A percentile compares a stretch with the other conserved stretches of the same genome.
Conservation (phyloP, 2,797 vertebrate species). For the Eupleurogrammus muticus region DNA sequence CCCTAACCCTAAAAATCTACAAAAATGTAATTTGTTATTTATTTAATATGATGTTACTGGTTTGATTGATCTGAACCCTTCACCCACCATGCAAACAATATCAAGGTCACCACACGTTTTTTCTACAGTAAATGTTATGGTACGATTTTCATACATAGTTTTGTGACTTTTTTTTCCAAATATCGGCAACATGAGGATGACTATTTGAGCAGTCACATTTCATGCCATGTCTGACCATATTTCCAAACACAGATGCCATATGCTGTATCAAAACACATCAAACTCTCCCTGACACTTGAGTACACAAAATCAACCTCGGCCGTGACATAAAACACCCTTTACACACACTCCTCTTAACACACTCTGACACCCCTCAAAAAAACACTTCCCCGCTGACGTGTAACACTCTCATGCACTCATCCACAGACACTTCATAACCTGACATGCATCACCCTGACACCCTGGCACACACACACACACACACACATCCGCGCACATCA, state of each 20-base stretch:
- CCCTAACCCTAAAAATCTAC: too few relatives aligned
- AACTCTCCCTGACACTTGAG: slow-evolving; percentile 77
- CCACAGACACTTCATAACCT: slow-evolving; percentile 81
- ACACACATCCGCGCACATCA: slow-evolving; percentile 74
- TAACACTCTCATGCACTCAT: slow-evolving; percentile 79
- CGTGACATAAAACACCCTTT: slow-evolving; percentile 75
- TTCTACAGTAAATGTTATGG: slow-evolving; percentile 11
- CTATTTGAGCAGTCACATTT: slow-evolving; percentile 54
- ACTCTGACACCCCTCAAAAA: slow-evolving; percentile 82
- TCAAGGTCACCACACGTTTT: neutral
- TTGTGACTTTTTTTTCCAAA: slow-evolving; percentile 23
- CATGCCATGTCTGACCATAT: slow-evolving; percentile 54
- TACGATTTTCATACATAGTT: neutral
- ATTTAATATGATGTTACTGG: neutral
- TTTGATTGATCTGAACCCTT: neutral
- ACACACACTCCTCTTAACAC: slow-evolving; percentile 72
- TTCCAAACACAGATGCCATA: slow-evolving; percentile 68
- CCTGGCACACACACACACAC: slow-evolving; percentile 69
- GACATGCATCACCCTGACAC: slow-evolving; percentile 80
- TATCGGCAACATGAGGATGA: slow-evolving; percentile 26
- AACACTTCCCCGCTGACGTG: slow-evolving; percentile 78
- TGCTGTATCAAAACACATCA: slow-evolving; percentile 77
- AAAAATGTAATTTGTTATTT: too few relatives aligned
- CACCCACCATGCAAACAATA: neutral
- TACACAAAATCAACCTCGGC: slow-evolving; percentile 75